Evolutionary conservation across 2,113 vertebrate genomes (phyloP).

Genomic region (Perognathus longimembris): DNA sequence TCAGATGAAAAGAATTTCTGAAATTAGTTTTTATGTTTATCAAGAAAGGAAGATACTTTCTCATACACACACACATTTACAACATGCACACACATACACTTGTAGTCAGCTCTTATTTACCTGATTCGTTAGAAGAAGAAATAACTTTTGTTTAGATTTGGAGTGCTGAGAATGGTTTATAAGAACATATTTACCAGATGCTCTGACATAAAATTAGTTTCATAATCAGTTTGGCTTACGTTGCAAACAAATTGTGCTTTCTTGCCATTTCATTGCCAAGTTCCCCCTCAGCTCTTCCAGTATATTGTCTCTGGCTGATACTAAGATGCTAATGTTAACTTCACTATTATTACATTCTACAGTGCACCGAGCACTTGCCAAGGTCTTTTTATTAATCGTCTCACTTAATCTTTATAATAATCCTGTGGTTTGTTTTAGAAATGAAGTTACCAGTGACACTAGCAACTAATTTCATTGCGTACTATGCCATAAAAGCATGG

Average conservation of each 20-base stretch:
- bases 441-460: neutral
- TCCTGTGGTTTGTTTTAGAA: constrained; percentile 2
- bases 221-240: too few relatives aligned
- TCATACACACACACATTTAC: neutral
- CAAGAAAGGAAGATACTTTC: neutral
- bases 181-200: neutral
- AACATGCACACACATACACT: neutral
- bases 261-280: neutral
- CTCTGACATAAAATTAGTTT: neutral
- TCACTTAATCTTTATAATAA: neutral
- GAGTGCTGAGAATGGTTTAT: neutral
- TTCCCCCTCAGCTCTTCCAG: neutral
- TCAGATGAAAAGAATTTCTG: neutral
- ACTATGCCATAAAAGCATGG: neutral
- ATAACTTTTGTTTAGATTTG: constrained; percentile 2
- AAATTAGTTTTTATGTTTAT: neutral
- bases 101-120: neutral
- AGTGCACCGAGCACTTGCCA: neutral
- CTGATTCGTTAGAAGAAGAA: neutral
- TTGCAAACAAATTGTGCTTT: neutral
- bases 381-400: neutral
- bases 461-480: neutral
- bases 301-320: neutral
- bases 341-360: neutral
- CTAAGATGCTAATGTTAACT: neutral